A percentile compares a stretch with the other conserved stretches of the same genome.
Conservation (phyloP, 2,113 vertebrate genomes). For the Agapornis roseicollis region DNA sequence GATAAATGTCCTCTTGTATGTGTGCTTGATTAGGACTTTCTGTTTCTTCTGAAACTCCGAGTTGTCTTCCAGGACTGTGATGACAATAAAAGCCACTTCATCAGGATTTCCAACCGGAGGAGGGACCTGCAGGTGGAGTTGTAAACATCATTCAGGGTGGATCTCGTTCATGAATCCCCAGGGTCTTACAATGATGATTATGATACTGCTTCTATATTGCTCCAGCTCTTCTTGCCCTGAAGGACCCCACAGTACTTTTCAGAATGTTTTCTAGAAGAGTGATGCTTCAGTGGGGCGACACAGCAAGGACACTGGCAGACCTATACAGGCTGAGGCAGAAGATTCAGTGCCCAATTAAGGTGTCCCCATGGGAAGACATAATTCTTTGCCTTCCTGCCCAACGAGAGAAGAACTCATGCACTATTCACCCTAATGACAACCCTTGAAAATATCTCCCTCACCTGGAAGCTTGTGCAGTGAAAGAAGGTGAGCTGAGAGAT, state of each 20-base stretch:
- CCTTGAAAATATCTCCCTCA: not conserved
- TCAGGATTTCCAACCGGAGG: not conserved
- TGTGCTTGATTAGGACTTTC: conserved; percentile 37
- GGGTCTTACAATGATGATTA: not conserved
- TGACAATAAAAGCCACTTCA: conserved; percentile 52
- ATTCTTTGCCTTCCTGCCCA: not conserved
- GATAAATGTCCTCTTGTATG: conserved; percentile 47
- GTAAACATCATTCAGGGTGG: not conserved
- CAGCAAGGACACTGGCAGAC: not conserved
- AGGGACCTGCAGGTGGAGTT: conserved; percentile 41
- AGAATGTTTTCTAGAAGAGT: not conserved
- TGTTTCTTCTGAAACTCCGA: conserved; percentile 51
- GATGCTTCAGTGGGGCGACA: not conserved
- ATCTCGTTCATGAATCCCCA: not conserved
- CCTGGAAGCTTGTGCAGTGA: conserved; percentile 52
- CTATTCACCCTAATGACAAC: not conserved
- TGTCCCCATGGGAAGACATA: not conserved
- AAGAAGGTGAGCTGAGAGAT: conserved; percentile 21
- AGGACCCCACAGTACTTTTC: not conserved
- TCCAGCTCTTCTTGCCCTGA: not conserved
- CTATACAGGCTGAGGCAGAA: not conserved
- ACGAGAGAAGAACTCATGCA: not conserved
- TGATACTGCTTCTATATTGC: not conserved
- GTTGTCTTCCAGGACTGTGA: conserved; percentile 9
- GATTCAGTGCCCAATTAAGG: not conserved